Percentiles rank a stretch among this genome's conserved stretches.
phyloP scores from a whole-genome alignment of 2,113 vertebrate species.

The Pica pica region DNA sequence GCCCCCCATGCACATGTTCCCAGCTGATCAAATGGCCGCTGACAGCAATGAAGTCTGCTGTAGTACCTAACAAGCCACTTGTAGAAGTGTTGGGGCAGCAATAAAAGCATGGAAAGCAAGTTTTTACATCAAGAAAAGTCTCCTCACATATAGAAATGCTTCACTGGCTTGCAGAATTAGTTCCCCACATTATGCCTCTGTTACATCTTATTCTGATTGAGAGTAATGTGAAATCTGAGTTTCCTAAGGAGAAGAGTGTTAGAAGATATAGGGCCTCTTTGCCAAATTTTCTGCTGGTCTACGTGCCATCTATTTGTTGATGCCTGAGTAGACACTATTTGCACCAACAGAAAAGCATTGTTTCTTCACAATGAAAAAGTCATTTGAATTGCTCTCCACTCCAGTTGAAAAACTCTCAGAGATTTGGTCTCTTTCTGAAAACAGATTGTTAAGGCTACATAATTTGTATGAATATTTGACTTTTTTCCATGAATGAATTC shows the following conservation, averaged over 20 bases:
- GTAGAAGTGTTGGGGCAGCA: not conserved
- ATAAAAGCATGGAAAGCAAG: not conserved
- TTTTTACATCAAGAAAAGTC: not conserved
- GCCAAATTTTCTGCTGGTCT: not conserved
- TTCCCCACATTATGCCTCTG: not conserved
- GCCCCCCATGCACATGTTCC: not conserved
- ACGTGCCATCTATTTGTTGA: not conserved
- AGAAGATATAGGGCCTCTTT: not conserved
- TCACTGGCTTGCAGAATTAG: not conserved
- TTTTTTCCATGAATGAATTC: conserved; percentile 4
- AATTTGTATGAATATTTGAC: conserved; percentile 14
- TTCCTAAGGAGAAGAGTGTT: not conserved
- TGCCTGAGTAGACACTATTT: not conserved
- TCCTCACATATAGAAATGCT: not conserved
- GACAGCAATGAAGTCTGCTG: not conserved
- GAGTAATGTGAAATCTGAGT: not conserved
- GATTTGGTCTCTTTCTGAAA: conserved; percentile 27
- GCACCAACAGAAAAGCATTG: not conserved
- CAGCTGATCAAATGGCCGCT: rapidly evolving
- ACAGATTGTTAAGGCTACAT: not conserved
- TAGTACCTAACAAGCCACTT: not conserved
- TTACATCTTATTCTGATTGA: not conserved
- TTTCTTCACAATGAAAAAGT: not conserved
- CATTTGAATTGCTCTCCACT: not conserved
- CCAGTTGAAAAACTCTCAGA: not conserved